Evolutionary conservation across 2,888 invertebrate species (phyloP), one percentile per base, ranked within the genome.

Genomic region (Zeuzera pyrina): DNA sequence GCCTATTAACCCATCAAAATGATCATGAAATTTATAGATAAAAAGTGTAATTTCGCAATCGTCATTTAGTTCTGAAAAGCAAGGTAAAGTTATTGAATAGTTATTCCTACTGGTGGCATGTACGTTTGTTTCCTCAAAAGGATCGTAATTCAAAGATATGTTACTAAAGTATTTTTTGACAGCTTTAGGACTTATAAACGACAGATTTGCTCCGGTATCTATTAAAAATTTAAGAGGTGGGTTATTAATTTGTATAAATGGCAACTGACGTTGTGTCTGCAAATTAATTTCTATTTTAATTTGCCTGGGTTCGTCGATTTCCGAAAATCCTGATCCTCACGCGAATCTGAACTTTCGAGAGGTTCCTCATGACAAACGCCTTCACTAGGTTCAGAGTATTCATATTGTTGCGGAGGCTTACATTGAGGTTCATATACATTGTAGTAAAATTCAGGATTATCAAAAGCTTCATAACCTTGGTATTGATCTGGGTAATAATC

Each of bases 1-100:
- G 3, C 52, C 53, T 30, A 52, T 46, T 0, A 51, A 28, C 3
- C 52, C 52, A 19, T 50, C 49, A 12, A 54, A 57, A 27, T 39
- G 43, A 12, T 52, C 26, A 31, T 57, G 53, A 31, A 54, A 53
- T 19, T 36, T 38, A 27, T 50, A 56, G 2, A 50, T 23, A 21
- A 36, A 56, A 2, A 52, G 31, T 1, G 28, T 51, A 0, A 49
- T 33, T n/a, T 37, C 8, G 4, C 16, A 28, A 15, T 2, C 10
- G 6, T 27, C 28, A n/a, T 41, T 39, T 29, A 45, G 42, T 25
- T 47, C 47, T 1, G 25, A 10, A 32, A 45, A 45, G 26, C 37
- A 39, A 2, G 40, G 57, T 24, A 53, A 2, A 0, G 39, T 47
- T n/a, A 54, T 44, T 0, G 52, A 54, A 35, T 47, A 45, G 2